Evolutionary conservation across 2,113 vertebrate genomes (phyloP), one percentile per base, ranked within the genome.

Genomic region (Cynocephalus volans): DNA sequence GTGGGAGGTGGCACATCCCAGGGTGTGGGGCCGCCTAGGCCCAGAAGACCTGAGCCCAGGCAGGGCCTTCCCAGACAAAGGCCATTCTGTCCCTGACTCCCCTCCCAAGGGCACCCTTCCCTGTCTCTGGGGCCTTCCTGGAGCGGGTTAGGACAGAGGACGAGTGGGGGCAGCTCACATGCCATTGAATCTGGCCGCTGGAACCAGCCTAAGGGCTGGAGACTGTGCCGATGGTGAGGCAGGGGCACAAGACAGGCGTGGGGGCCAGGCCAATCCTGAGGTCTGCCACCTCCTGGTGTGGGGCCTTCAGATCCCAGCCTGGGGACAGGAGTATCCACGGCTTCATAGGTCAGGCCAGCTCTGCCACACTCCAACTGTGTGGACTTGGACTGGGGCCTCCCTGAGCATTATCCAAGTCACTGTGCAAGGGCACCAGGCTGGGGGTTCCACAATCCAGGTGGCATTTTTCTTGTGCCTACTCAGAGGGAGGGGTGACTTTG

Each of bases 211-310:
- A 12, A 79, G 52, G 76, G 75, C 69, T 36, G 24, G 41, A 54
- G 54, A 31, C 54, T 73, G 62, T 83, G 62, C 9, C 0, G 3
- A 24, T 21, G 24, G 7, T 4, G 5, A 72, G 48, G 45, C 5
- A 0, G 50, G 36, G 17, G 52, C 1, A 17, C 26, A 5, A 64
- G 81, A 41, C 6, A 0, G 5, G 75, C 5, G 0, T 50, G 31
- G 24, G 41, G 45, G 58, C 31, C 52, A 64, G 75, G 72, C 48
- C 62, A 31, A 0, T 97, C 98, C 98, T 96, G 90, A 96, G 84
- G 83, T 83, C 87, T 88, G 73, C 95, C 88, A 48, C 80, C 94
- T 96, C 96, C 97, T 90, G 95, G 97, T 60, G 65, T 1, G 18
- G 82, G 56, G 23, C 79, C 65, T 52, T 67, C 11, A 11, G 72